Conservation (phyloP, 2,888 invertebrate genomes). For the Hydropsyche betteni region DNA sequence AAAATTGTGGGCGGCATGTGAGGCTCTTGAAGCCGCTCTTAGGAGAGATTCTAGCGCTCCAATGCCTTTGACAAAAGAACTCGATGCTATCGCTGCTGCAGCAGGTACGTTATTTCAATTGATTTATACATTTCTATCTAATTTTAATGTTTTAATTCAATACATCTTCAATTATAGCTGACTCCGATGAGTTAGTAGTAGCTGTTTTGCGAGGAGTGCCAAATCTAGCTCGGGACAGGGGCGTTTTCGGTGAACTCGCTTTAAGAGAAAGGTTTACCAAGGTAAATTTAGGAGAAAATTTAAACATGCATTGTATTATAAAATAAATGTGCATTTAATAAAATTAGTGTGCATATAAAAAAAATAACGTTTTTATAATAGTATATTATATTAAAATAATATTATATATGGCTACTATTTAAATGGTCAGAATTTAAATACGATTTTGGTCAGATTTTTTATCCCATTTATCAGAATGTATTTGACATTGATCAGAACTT, state of each 20-base stretch:
- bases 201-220: constrained; percentile 83
- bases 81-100: constrained; percentile 77
- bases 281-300: too few species aligned
- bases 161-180: constrained; percentile 60
- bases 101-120: constrained; percentile 66
- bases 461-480: too few species aligned
- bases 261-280: constrained; percentile 85
- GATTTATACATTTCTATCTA: constrained; percentile 13
- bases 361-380: too few species aligned
- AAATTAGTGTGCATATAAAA: too few species aligned
- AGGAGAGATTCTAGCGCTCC: constrained; percentile 61
- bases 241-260: constrained; percentile 89
- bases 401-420: too few species aligned
- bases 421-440: too few species aligned
- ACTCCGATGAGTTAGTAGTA: constrained; percentile 81
- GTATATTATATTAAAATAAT: too few species aligned
- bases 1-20: constrained; percentile 93
- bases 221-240: constrained; percentile 76
- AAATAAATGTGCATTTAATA: too few species aligned
- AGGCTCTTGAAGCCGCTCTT: constrained; percentile 82
- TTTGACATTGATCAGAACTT: too few species aligned
- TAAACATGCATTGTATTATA: too few species aligned
- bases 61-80: constrained; percentile 71
- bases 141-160: constrained; percentile 15
- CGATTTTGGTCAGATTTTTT: too few species aligned